These are phyloP conservation scores for Brachyopa scutellaris DNA, from an alignment of 2,888 invertebrate genomes.

Conservation along the genomic window DNA sequence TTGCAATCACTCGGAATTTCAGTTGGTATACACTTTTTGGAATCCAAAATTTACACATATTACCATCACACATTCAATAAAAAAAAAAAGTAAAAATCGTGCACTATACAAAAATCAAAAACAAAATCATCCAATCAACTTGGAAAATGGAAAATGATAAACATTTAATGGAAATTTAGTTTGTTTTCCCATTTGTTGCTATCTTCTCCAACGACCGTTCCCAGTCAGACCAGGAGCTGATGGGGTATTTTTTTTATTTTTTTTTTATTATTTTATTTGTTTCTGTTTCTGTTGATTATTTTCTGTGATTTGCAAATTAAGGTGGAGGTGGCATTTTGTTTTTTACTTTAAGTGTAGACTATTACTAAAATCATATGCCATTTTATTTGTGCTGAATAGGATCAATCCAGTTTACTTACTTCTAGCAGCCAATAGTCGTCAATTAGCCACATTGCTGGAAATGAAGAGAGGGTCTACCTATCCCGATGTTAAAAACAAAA, in stretches of 20 bases:
- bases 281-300: conserved; percentile 8
- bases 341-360: no score
- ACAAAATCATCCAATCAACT: conserved; percentile 7
- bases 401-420: no score
- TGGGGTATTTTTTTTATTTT: neutral
- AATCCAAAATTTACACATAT: conserved; percentile 78
- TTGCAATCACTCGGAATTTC: conserved; percentile 89
- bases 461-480: no score
- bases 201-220: neutral
- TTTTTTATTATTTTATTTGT: neutral
- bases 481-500: no score
- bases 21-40: conserved; percentile 89
- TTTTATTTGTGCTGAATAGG: no score
- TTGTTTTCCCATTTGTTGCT: conserved; percentile 23
- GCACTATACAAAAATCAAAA: conserved; percentile 39
- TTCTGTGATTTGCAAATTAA: conserved; percentile 28
- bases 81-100: conserved; percentile 59
- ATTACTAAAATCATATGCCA: no score
- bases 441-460: no score
- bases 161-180: neutral
- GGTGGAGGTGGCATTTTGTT: conserved; percentile 24
- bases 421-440: no score
- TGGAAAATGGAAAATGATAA: neutral
- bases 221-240: neutral
- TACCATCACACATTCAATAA: conserved; percentile 73